Evolutionary conservation across 1,140 invertebrate species (phyloP).

Genomic region (Diuraphis noxia): DNA sequence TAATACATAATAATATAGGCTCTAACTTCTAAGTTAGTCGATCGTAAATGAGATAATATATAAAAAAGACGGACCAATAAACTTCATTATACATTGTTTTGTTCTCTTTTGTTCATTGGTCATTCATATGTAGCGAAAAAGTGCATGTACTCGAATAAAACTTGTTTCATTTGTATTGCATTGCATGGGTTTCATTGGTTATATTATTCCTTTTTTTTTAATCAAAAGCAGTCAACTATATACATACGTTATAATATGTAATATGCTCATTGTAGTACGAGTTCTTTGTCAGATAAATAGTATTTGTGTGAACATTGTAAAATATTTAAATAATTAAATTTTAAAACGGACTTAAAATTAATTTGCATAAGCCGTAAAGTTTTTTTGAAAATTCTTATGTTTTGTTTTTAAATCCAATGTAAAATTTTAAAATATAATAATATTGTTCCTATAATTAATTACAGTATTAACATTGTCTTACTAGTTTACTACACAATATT

Average conservation of each 20-base stretch:
- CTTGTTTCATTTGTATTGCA: constrained; percentile 11
- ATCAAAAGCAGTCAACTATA: neutral
- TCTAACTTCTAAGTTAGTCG: constrained; percentile 8
- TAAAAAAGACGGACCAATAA: neutral
- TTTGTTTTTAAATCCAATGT: neutral
- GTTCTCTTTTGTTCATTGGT: constrained; percentile 10
- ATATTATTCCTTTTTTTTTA: neutral
- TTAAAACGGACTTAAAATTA: neutral
- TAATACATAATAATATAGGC: neutral
- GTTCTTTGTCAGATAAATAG: neutral
- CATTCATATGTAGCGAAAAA: neutral
- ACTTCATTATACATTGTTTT: constrained; percentile 9
- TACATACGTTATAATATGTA: neutral
- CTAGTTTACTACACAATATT: neutral
- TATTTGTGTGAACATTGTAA: neutral
- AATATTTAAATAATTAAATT: neutral
- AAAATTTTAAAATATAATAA: neutral
- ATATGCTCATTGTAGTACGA: neutral
- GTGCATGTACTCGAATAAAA: neutral
- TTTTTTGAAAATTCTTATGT: no score
- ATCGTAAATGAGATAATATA: neutral
- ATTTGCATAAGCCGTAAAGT: neutral
- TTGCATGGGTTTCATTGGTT: neutral
- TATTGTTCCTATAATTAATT: neutral
- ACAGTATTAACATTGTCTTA: neutral